Evolutionary conservation across 2,113 vertebrate species (phyloP).

Genomic region (Anarhynchus alexandrinus): DNA sequence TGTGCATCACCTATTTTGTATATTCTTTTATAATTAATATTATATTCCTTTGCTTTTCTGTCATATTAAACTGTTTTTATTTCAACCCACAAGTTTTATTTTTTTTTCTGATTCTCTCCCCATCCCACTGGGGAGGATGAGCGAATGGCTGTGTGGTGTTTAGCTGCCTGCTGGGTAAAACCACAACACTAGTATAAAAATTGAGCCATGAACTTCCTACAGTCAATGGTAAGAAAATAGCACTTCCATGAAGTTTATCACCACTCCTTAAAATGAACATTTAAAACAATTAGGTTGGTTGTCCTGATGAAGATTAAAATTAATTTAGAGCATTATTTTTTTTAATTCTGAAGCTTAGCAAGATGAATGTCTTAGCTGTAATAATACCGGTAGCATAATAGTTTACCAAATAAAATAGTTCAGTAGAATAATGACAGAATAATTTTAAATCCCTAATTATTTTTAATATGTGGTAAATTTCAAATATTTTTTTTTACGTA

Average conservation of each 20-base stretch:
- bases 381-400: background rate
- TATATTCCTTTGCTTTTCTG: no score
- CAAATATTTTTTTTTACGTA: background rate
- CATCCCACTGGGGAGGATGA: no score
- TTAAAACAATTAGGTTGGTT: background rate
- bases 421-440: background rate
- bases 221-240: background rate
- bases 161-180: no score
- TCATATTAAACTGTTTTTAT: no score
- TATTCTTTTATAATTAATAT: no score
- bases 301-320: background rate
- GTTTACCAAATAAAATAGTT: background rate
- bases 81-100: no score
- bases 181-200: background rate
- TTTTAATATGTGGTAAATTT: background rate
- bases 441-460: background rate
- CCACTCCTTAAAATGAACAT: background rate
- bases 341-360: background rate
- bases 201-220: background rate
- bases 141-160: no score
- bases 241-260: background rate
- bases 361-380: background rate
- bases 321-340: background rate
- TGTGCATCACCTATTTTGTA: no score
- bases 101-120: no score